Percentiles rank a stretch among this genome's conserved stretches.
phyloP scores from a whole-genome alignment of 2,113 vertebrate species.

The Platichthys flesus region DNA sequence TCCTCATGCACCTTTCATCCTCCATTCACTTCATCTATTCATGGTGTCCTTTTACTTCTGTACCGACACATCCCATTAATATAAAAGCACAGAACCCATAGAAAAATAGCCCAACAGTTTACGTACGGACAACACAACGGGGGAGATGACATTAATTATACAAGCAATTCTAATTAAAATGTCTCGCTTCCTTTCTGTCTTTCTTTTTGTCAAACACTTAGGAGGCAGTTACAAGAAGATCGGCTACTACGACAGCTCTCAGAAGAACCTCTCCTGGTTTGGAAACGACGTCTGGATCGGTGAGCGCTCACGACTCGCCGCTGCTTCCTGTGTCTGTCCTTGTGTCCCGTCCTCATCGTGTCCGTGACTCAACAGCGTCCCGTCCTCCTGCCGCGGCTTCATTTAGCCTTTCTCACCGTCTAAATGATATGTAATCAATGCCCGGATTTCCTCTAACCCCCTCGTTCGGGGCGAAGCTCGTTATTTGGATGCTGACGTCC shows the following conservation, averaged over 20 bases:
- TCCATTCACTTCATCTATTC: slow-evolving; percentile 28
- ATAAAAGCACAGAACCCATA: slow-evolving; percentile 13
- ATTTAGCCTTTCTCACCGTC: slow-evolving; percentile 24
- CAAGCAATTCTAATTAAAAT: slow-evolving; percentile 15
- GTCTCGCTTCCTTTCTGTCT: background rate
- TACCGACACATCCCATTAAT: slow-evolving; percentile 2
- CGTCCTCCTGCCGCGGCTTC: slow-evolving; percentile 3
- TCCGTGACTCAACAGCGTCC: slow-evolving; percentile 31
- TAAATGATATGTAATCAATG: slow-evolving; percentile 51
- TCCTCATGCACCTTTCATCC: slow-evolving; percentile 43
- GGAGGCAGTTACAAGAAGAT: slow-evolving; percentile 94
- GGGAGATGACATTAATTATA: slow-evolving; percentile 4
- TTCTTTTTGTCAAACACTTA: slow-evolving; percentile 35
- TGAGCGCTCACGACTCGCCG: slow-evolving; percentile 64
- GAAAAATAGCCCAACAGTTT: slow-evolving; percentile 3
- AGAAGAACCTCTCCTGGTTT: slow-evolving; percentile 93
- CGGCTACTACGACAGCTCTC: slow-evolving; percentile 94
- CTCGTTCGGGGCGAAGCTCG: slow-evolving; percentile 32
- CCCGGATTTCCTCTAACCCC: slow-evolving; percentile 36
- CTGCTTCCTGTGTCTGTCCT: slow-evolving; percentile 12
- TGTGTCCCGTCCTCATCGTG: background rate
- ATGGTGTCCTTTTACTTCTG: slow-evolving; percentile 15
- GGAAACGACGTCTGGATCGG: slow-evolving; percentile 93
- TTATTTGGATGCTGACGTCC: slow-evolving; percentile 39
- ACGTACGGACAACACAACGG: background rate